Percentiles rank a stretch among this genome's conserved stretches.
These are phyloP conservation scores for Pantherophis vulpinus DNA, from an alignment of 2,797 vertebrate species.

Conservation along the genomic window DNA sequence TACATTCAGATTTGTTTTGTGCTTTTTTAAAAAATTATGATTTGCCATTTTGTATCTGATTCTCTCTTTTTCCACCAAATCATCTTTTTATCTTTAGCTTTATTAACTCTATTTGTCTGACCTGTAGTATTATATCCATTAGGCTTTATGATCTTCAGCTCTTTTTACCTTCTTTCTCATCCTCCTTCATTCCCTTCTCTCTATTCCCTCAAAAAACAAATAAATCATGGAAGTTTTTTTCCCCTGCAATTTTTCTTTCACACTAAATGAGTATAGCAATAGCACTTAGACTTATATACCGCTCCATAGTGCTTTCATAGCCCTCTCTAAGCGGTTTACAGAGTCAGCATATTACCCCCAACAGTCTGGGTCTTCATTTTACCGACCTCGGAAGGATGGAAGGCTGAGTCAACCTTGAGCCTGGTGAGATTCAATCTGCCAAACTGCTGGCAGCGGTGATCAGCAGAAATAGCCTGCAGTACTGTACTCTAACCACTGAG, in stretches of 20 bases:
- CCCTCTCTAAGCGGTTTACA: too few relatives aligned
- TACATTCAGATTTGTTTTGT: not conserved
- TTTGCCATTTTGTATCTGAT: not conserved
- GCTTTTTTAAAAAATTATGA: not conserved
- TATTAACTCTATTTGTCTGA: not conserved
- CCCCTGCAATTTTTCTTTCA: not conserved
- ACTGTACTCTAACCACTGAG: too few relatives aligned
- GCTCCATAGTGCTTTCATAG: too few relatives aligned
- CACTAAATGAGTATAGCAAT: not conserved
- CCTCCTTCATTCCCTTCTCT: not conserved
- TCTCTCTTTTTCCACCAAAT: not conserved
- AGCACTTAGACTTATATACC: not conserved
- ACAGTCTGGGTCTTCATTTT: too few relatives aligned
- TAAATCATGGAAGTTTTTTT: not conserved
- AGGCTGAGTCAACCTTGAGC: too few relatives aligned
- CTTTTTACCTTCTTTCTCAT: not conserved
- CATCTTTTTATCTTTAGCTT: not conserved
- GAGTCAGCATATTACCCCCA: too few relatives aligned
- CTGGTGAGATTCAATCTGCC: too few relatives aligned
- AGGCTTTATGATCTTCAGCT: not conserved
- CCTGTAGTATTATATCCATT: not conserved
- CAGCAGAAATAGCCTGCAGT: too few relatives aligned
- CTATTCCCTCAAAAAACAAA: not conserved
- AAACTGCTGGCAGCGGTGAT: too few relatives aligned
- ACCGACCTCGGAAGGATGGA: too few relatives aligned